A percentile compares a stretch with the other conserved stretches of the same genome.
Evolutionary conservation across 2,797 vertebrate species (phyloP).

Genomic region (Siniperca scherzeri): DNA sequence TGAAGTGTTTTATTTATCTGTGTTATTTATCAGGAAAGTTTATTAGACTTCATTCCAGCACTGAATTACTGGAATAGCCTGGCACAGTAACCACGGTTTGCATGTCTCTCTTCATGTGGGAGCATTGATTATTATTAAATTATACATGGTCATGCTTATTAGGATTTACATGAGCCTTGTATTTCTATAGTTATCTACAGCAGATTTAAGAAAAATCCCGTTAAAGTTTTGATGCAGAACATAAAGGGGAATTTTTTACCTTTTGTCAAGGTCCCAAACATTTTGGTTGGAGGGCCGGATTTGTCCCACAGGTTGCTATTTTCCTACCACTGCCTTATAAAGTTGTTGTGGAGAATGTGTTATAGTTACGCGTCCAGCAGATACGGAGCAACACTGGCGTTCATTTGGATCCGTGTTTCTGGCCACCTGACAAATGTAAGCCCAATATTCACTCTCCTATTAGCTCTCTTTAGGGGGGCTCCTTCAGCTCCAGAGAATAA

Average conservation of each 20-base stretch:
- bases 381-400: neutral
- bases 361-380: neutral
- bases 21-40: neutral
- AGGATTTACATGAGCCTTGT: neutral
- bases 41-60: neutral
- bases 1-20: neutral
- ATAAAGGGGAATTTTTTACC: neutral
- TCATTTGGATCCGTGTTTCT: neutral
- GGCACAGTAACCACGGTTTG: neutral
- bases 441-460: neutral
- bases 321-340: too few relatives aligned
- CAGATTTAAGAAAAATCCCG: neutral
- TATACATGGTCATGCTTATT: neutral
- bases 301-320: neutral
- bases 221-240: neutral
- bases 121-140: neutral
- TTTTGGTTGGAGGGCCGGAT: neutral
- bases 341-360: neutral
- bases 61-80: neutral
- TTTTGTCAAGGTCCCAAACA: neutral
- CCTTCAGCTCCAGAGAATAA: neutral
- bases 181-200: neutral
- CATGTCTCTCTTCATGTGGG: neutral
- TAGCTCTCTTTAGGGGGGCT: neutral
- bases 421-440: conserved; percentile 5